Evolutionary conservation across 1,140 invertebrate genomes (phyloP).

Genomic region (Hycleus cichorii): DNA sequence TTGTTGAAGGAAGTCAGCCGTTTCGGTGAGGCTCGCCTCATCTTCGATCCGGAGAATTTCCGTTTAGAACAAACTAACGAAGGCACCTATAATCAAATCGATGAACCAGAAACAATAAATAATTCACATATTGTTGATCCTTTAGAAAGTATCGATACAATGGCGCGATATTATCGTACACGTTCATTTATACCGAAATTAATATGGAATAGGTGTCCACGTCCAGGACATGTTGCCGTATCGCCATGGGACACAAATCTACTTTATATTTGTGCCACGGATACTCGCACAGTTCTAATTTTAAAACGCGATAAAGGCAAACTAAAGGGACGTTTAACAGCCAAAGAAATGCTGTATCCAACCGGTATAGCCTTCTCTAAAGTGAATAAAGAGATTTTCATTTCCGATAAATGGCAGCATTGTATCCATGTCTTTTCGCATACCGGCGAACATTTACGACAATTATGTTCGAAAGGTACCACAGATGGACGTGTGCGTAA

Average conservation of each 20-base stretch:
- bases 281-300: slow-evolving; percentile 26
- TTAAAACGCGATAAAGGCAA: slow-evolving; percentile 49
- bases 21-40: slow-evolving; percentile 45
- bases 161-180: slow-evolving; percentile 45
- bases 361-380: slow-evolving; percentile 59
- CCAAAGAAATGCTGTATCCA: slow-evolving; percentile 55
- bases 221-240: slow-evolving; percentile 51
- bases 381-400: slow-evolving; percentile 52
- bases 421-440: slow-evolving; percentile 66
- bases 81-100: slow-evolving; percentile 43
- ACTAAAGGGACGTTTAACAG: slow-evolving; percentile 44
- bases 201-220: slow-evolving; percentile 47
- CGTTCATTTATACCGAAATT: slow-evolving; percentile 45
- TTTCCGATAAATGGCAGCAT: slow-evolving; percentile 66
- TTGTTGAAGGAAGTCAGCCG: slow-evolving; percentile 46
- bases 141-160: slow-evolving; percentile 42
- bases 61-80: slow-evolving; percentile 44
- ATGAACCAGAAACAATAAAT: slow-evolving; percentile 41
- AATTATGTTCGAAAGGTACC: slow-evolving; percentile 57
- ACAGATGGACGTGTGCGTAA: slow-evolving; percentile 54
- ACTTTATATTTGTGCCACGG: slow-evolving; percentile 47
- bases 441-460: slow-evolving; percentile 50
- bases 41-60: slow-evolving; percentile 49
- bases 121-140: slow-evolving; percentile 40
- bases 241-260: slow-evolving; percentile 50